Evolutionary conservation across 2,113 vertebrate genomes (phyloP).

Genomic region (Mobula birostris): DNA sequence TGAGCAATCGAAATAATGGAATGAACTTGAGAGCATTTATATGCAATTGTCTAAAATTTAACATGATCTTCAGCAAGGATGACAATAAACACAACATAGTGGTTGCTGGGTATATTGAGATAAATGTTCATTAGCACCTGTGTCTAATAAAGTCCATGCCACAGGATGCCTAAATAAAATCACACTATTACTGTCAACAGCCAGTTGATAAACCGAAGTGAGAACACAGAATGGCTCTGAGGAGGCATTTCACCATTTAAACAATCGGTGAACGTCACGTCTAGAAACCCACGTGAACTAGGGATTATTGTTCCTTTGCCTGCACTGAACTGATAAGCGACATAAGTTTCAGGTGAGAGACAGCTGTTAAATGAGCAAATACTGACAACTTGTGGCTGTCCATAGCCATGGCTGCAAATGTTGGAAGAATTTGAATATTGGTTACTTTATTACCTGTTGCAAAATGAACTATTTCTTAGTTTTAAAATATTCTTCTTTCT

Average conservation of each 20-base stretch:
- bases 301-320: background rate
- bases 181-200: background rate
- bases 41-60: slow-evolving; percentile 5
- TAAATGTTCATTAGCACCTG: background rate
- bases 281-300: background rate
- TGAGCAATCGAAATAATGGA: background rate
- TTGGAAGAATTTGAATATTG: background rate
- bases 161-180: background rate
- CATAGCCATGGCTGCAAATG: too few species aligned
- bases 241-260: slow-evolving; percentile 5
- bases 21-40: background rate
- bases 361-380: background rate
- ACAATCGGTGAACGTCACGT: background rate
- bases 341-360: background rate
- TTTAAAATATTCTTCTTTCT: background rate
- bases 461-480: background rate
- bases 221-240: background rate
- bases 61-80: background rate
- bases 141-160: background rate
- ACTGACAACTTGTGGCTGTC: background rate
- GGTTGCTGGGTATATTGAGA: background rate
- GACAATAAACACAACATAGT: background rate
- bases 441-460: background rate
- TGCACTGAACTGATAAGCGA: slow-evolving; percentile 22
- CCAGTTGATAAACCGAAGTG: background rate